Percentiles rank a stretch among this genome's conserved stretches.
Evolutionary conservation across 2,888 invertebrate species (phyloP).

Genomic region (Luffia ferchaultella): DNA sequence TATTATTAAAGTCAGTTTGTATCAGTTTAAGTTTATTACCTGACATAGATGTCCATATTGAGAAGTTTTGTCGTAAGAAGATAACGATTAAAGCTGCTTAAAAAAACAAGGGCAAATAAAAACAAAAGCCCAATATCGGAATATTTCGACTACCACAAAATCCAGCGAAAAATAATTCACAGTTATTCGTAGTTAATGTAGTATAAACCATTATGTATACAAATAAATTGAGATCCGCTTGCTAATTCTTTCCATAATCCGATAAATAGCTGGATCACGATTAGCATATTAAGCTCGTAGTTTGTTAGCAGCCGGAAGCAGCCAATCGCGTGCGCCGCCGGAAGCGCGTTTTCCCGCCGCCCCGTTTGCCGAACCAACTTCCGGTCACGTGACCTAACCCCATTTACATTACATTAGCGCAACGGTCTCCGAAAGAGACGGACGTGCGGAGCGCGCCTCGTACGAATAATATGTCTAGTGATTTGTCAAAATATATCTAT

Average conservation of each 20-base stretch:
- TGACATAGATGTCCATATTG: too few relatives aligned
- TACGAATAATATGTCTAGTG: neutral
- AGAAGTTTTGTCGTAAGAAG: too few relatives aligned
- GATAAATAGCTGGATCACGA: conserved; percentile 59
- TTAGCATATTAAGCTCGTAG: conserved; percentile 52
- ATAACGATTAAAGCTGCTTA: too few relatives aligned
- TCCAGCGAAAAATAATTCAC: too few relatives aligned
- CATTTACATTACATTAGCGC: conserved; percentile 55
- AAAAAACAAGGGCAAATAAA: too few relatives aligned
- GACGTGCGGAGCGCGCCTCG: conserved; percentile 30
- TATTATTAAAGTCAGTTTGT: too few relatives aligned
- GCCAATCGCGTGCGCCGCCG: conserved; percentile 61
- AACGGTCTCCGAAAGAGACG: conserved; percentile 31
- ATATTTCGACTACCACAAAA: too few relatives aligned
- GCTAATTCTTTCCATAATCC: conserved; percentile 42
- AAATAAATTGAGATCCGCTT: conserved; percentile 15
- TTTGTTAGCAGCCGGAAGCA: conserved; percentile 59
- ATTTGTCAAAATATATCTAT: too few relatives aligned
- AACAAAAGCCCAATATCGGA: too few relatives aligned
- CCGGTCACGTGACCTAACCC: conserved; percentile 65
- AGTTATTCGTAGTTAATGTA: too few relatives aligned
- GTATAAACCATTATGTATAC: neutral
- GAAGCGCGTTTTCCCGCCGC: conserved; percentile 40
- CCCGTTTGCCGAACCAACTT: conserved; percentile 44
- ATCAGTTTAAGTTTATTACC: too few relatives aligned